These are phyloP conservation scores for Globodera ellingtonae DNA, from an alignment of 1,140 invertebrate genomes.

Conservation along the genomic window DNA sequence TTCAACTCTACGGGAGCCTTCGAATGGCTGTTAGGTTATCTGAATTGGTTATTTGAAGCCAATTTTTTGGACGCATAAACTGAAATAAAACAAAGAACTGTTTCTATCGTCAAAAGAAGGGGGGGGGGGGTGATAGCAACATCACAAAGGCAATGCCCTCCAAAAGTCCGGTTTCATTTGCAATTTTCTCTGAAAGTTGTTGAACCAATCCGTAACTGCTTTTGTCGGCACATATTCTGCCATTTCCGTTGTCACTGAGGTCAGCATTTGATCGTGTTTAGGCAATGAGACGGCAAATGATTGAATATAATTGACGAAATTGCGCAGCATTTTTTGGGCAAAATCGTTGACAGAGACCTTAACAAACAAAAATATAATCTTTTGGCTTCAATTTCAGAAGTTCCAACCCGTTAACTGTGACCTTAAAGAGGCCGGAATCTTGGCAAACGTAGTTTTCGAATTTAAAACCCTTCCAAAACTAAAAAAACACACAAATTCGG, in stretches of 20 bases:
- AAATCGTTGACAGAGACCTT: slow-evolving; percentile 35
- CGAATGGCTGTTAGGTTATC: too few species aligned
- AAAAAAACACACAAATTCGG: too few species aligned
- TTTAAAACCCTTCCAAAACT: too few species aligned
- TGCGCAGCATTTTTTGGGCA: slow-evolving; percentile 48
- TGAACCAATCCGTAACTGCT: slow-evolving; percentile 44
- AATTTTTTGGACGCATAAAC: too few species aligned
- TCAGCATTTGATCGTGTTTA: slow-evolving; percentile 13
- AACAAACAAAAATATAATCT: slow-evolving; percentile 2
- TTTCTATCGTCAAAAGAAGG: too few species aligned
- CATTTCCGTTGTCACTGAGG: background rate
- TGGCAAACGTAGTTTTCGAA: too few species aligned
- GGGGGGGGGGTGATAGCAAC: background rate
- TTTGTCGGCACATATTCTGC: slow-evolving; percentile 43
- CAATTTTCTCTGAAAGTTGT: slow-evolving; percentile 42
- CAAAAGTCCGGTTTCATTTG: slow-evolving; percentile 51
- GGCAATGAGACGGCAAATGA: slow-evolving; percentile 46
- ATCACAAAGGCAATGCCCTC: slow-evolving; percentile 33
- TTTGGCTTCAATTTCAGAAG: background rate
- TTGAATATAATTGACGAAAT: slow-evolving; percentile 46
- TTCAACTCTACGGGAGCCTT: too few species aligned
- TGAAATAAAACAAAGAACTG: too few species aligned
- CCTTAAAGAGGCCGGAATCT: too few species aligned
- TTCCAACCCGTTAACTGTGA: too few species aligned
- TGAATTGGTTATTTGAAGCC: too few species aligned